Percentiles rank a stretch among this genome's conserved stretches.
Evolutionary conservation across 2,797 vertebrate species (phyloP).

Genomic region (Rousettus madagascariensis): DNA sequence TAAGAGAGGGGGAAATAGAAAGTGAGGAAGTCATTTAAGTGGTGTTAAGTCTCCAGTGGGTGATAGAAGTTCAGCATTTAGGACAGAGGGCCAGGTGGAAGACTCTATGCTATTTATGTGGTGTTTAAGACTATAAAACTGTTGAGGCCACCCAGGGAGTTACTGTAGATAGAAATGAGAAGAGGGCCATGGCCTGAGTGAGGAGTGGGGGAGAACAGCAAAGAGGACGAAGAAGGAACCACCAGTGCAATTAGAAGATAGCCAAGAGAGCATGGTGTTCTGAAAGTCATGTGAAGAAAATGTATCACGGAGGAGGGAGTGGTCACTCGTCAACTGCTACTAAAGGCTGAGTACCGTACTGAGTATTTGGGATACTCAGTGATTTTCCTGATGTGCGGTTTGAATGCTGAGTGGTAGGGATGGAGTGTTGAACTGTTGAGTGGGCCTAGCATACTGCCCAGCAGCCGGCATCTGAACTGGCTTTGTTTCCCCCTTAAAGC

Average conservation of each 20-base stretch:
- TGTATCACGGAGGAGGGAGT: background rate
- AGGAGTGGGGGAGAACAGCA: background rate
- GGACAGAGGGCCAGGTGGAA: background rate
- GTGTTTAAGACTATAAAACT: background rate
- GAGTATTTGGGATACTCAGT: background rate
- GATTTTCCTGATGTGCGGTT: background rate
- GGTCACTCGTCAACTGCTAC: background rate
- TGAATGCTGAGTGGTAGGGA: background rate
- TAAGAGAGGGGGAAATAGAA: background rate
- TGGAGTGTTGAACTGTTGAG: background rate
- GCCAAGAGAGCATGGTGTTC: background rate
- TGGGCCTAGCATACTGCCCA: background rate
- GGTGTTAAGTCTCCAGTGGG: background rate
- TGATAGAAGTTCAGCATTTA: background rate
- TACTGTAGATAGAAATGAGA: background rate
- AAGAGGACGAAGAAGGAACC: background rate
- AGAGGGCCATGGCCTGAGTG: background rate
- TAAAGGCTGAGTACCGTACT: background rate
- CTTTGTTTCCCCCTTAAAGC: background rate
- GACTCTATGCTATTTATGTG: background rate
- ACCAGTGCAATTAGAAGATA: background rate
- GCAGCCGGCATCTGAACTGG: background rate
- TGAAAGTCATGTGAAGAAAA: background rate
- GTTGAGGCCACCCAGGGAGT: background rate
- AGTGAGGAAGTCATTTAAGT: background rate